Percentiles rank a stretch among this genome's conserved stretches.
These are phyloP conservation scores for Drosophila nebulosa DNA, from an alignment of 1,140 invertebrate genomes.

Conservation along the genomic window DNA sequence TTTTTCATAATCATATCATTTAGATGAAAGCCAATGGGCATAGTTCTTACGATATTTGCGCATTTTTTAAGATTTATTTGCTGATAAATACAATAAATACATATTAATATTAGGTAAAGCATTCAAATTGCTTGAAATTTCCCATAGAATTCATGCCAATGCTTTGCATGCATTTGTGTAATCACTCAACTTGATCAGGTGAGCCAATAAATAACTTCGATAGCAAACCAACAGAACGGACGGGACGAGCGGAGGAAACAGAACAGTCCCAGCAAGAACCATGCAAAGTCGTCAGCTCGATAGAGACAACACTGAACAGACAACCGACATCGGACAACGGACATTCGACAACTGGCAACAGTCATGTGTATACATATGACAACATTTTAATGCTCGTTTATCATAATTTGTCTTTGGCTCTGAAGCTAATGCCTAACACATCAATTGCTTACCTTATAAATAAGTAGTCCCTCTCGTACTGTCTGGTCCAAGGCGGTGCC, in stretches of 20 bases:
- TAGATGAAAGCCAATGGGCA: slow-evolving; percentile 49
- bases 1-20: slow-evolving; percentile 78
- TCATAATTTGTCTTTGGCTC: slow-evolving; percentile 57
- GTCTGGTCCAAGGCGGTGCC: not conserved
- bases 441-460: slow-evolving; percentile 38
- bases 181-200: slow-evolving; percentile 65
- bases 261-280: not conserved
- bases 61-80: slow-evolving; percentile 35
- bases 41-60: slow-evolving; percentile 37
- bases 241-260: not conserved
- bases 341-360: slow-evolving; percentile 6
- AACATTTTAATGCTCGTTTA: slow-evolving; percentile 62
- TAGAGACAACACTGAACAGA: not conserved
- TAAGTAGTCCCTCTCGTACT: not conserved
- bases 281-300: not conserved
- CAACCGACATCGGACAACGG: not conserved
- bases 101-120: slow-evolving; percentile 30
- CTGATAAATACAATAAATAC: slow-evolving; percentile 61
- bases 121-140: not conserved
- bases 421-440: slow-evolving; percentile 48
- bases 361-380: slow-evolving; percentile 56
- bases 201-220: slow-evolving; percentile 64
- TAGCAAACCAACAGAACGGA: not conserved
- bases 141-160: slow-evolving; percentile 7
- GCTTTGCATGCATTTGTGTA: slow-evolving; percentile 54